Base-by-base conservation (phyloP, 2,888 invertebrate species). In the Mesochorus sp. region DNA sequence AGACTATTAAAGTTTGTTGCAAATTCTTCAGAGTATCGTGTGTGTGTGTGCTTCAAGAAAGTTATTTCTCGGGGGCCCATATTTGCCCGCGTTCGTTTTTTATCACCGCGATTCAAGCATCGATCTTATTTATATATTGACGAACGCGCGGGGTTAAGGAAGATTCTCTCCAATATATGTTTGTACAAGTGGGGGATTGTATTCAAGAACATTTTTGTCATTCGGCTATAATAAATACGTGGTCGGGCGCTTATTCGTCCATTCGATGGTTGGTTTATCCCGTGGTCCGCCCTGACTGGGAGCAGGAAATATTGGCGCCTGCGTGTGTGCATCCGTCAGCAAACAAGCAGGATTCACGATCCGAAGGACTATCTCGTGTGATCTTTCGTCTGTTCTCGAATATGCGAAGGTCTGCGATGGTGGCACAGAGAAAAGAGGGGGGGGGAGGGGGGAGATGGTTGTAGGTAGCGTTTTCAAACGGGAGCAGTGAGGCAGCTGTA, bases 391-490 rank as follows among this genome's bases (percentile, higher is more conserved):
- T 26, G 37, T 28, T 19, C 31, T 51, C 28, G 24, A 68, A 42
- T 53, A 24, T 8, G 67, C 67, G n/a, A 67, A 28, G 28, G 17
- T 42, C 19, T 49, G 24, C 4, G 26, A 21, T 10, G 44, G 14
- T 31, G 51, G 31, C 31, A 12, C 10, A 19, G 17, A 3, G 0
- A n/a, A 47, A 19, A 10, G 39, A 12, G 39, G 8, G 24, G 10
- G 59, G 17, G 26, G n/a, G n/a, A n/a, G n/a, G n/a, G n/a, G 12
- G 5, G 10, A 37, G 37, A 66, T 17, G 17, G n/a, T 31, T 57
- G 39, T 51, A 28, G 76, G 80, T 74, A 76, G 78, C 71, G 59
- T 80, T 81, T 80, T 12, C 14, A 81, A 82, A 80, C 76, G 77
- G 74, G 76, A 73, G 64, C 66, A 66, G 24, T 53, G 42, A 67